phyloP scores from a whole-genome alignment of 2,797 vertebrate genomes.

The Anolis apletophallus region DNA sequence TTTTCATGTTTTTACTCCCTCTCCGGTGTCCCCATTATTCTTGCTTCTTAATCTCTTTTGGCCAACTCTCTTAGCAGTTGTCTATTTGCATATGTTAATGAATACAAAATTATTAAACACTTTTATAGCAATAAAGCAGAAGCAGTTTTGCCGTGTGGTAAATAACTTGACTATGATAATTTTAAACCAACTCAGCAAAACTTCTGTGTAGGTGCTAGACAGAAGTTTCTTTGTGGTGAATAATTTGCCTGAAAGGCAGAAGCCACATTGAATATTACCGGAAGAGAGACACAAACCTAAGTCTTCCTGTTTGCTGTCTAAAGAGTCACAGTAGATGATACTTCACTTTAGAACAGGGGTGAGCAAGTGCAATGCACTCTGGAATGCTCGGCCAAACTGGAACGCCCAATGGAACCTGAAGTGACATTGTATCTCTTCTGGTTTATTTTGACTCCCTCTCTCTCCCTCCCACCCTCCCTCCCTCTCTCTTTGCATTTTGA shows the following conservation, averaged over 20 bases:
- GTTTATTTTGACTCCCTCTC: too few relatives aligned
- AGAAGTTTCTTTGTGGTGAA: background rate
- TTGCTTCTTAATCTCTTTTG: background rate
- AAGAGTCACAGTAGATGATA: too few relatives aligned
- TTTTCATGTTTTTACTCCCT: background rate
- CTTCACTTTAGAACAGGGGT: too few relatives aligned
- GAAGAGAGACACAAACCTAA: background rate
- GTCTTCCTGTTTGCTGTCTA: too few relatives aligned
- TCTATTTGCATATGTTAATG: background rate
- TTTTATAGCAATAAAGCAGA: background rate
- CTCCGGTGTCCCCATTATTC: background rate
- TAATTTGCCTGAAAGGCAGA: background rate
- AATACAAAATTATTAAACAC: background rate
- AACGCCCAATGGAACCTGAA: too few relatives aligned
- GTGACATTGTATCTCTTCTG: too few relatives aligned
- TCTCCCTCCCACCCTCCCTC: too few relatives aligned
- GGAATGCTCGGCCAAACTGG: background rate
- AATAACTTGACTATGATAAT: background rate
- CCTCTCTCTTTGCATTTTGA: too few relatives aligned
- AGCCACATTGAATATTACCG: background rate
- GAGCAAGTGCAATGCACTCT: too few relatives aligned
- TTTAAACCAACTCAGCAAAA: background rate
- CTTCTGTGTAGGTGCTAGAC: background rate
- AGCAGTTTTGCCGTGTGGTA: background rate
- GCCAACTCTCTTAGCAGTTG: background rate